Conservation (phyloP, 2,888 invertebrate genomes). For the Agapostemon virescens region DNA sequence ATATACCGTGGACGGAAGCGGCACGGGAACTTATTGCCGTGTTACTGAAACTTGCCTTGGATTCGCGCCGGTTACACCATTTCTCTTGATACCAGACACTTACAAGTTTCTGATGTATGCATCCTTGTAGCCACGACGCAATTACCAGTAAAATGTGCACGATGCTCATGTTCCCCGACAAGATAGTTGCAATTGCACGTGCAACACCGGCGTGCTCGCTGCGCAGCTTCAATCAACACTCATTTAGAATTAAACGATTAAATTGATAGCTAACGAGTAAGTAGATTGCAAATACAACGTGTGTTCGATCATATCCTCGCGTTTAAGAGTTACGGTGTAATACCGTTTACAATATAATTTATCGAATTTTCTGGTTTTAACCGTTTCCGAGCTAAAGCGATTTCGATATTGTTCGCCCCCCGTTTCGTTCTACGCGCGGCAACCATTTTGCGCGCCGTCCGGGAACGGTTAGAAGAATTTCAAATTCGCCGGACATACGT, state of each 20-base stretch:
- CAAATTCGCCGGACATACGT: not conserved
- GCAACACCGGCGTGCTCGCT: not conserved
- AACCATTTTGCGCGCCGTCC: not conserved
- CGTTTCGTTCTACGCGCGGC: not conserved
- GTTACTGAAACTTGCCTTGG: conserved; percentile 25
- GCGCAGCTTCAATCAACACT: not conserved
- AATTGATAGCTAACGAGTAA: not conserved
- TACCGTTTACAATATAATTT: not conserved
- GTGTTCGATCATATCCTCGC: not conserved
- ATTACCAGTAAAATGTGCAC: conserved; percentile 13
- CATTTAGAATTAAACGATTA: conserved; percentile 9
- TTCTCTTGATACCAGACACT: conserved; percentile 32
- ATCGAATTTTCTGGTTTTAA: not conserved
- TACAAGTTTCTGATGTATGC: conserved; percentile 32
- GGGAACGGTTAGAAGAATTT: not conserved
- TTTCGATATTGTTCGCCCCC: not conserved
- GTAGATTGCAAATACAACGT: not conserved
- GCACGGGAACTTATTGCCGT: conserved; percentile 23
- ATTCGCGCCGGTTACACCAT: conserved; percentile 29
- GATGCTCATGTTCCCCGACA: not conserved
- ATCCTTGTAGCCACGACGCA: conserved; percentile 13
- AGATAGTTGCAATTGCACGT: conserved; percentile 2
- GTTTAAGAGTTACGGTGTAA: not conserved
- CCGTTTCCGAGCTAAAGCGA: not conserved
- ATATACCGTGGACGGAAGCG: conserved; percentile 37